A percentile compares a stretch with the other conserved stretches of the same genome.
Conservation (phyloP, 2,797 vertebrate species). For the Acipenser transmontanus region DNA sequence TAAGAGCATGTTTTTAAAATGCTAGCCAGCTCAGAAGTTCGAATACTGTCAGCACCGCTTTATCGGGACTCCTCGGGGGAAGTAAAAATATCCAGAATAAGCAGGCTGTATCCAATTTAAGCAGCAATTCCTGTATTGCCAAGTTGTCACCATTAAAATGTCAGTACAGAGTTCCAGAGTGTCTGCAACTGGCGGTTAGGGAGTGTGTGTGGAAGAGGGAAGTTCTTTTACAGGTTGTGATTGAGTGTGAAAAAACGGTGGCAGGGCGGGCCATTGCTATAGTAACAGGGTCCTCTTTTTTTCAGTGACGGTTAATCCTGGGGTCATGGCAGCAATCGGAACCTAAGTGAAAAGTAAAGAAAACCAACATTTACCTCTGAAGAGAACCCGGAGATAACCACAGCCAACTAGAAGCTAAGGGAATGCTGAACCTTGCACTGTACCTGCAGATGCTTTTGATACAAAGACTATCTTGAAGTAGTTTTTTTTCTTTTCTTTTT, state of each 20-base stretch:
- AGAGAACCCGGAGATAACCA: conserved; percentile 50
- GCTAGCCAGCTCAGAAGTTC: no score
- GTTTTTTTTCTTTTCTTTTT: conserved; percentile 30
- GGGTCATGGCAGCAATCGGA: conserved; percentile 50
- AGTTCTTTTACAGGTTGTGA: background rate
- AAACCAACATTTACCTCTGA: conserved; percentile 57
- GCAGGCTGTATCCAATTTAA: no score
- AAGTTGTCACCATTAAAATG: no score
- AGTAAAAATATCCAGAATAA: no score
- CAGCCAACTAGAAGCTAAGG: conserved; percentile 61
- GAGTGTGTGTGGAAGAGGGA: no score
- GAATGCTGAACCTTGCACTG: conserved; percentile 74
- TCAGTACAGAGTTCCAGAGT: no score
- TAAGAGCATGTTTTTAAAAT: no score
- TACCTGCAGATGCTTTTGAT: conserved; percentile 61
- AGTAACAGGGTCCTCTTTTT: conserved; percentile 1
- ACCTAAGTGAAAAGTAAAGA: conserved; percentile 57
- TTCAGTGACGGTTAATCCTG: conserved; percentile 52
- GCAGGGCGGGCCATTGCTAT: conserved; percentile 1
- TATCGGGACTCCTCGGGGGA: no score
- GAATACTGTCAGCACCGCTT: no score
- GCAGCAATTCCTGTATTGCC: no score
- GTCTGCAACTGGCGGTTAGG: no score
- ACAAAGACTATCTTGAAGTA: conserved; percentile 48
- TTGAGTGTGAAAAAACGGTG: no score